Conservation (phyloP, 2,113 vertebrate species). For the Protobothrops flavoviridis region DNA sequence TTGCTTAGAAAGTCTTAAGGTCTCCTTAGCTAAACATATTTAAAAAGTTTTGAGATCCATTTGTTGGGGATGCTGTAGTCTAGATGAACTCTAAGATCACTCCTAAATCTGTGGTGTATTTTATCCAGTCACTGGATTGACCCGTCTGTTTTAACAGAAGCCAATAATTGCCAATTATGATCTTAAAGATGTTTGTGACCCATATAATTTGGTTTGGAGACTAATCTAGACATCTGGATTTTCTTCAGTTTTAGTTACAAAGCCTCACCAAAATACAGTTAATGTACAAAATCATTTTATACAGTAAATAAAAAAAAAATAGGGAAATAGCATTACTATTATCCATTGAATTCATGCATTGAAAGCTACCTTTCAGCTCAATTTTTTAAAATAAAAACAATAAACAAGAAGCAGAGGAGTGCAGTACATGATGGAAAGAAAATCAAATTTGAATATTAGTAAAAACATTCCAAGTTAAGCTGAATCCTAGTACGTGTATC, state of each 20-base stretch:
- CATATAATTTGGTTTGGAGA: conserved; percentile 47
- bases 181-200: conserved; percentile 41
- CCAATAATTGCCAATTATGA: conserved; percentile 62
- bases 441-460: too few relatives aligned
- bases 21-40: too few relatives aligned
- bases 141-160: conserved; percentile 63
- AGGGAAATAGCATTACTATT: not conserved
- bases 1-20: too few relatives aligned
- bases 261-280: conserved; percentile 42
- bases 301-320: not conserved
- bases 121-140: conserved; percentile 46
- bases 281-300: not conserved
- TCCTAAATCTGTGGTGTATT: not conserved
- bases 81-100: too few relatives aligned
- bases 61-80: too few relatives aligned
- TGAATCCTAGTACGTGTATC: too few relatives aligned
- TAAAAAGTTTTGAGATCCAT: too few relatives aligned
- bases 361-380: not conserved
- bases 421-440: too few relatives aligned
- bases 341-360: not conserved
- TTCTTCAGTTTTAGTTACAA: conserved; percentile 57
- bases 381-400: not conserved
- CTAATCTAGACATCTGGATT: conserved; percentile 48
- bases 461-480: too few relatives aligned
- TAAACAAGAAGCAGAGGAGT: too few relatives aligned